Evolutionary conservation across 1,140 invertebrate species (phyloP).

Genomic region (Coelopa frigida): DNA sequence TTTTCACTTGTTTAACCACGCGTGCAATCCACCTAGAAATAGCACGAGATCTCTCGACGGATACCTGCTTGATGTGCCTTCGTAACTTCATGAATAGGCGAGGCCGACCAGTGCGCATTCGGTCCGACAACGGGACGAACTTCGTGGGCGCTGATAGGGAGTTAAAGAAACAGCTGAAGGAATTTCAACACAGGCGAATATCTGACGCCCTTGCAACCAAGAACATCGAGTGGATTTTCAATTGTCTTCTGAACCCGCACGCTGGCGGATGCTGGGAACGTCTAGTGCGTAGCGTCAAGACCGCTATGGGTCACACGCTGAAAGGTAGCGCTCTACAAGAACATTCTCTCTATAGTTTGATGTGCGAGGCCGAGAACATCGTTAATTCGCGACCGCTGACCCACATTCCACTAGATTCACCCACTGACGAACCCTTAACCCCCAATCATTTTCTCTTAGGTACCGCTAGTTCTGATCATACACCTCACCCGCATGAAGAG

Average conservation of each 20-base stretch:
- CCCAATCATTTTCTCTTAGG: slow-evolving; percentile 16
- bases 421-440: slow-evolving; percentile 18
- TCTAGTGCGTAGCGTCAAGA: slow-evolving; percentile 19
- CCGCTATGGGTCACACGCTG: slow-evolving; percentile 15
- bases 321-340: slow-evolving; percentile 16
- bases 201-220: background rate
- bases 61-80: slow-evolving; percentile 13
- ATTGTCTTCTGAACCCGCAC: slow-evolving; percentile 11
- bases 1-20: slow-evolving; percentile 11
- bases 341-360: slow-evolving; percentile 19
- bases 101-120: slow-evolving; percentile 5
- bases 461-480: slow-evolving; percentile 5
- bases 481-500: background rate
- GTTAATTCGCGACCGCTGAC: slow-evolving; percentile 25
- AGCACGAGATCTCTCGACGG: slow-evolving; percentile 10
- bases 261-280: slow-evolving; percentile 26
- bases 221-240: slow-evolving; percentile 14
- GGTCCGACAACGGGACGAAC: slow-evolving; percentile 11
- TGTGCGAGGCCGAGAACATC: slow-evolving; percentile 23
- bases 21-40: slow-evolving; percentile 13
- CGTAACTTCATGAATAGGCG: slow-evolving; percentile 11
- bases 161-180: background rate
- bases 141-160: slow-evolving; percentile 13
- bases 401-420: slow-evolving; percentile 23
- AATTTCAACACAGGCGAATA: slow-evolving; percentile 1